phyloP scores from a whole-genome alignment of 2,797 vertebrate genomes.

The Calcarius lapponicus region DNA sequence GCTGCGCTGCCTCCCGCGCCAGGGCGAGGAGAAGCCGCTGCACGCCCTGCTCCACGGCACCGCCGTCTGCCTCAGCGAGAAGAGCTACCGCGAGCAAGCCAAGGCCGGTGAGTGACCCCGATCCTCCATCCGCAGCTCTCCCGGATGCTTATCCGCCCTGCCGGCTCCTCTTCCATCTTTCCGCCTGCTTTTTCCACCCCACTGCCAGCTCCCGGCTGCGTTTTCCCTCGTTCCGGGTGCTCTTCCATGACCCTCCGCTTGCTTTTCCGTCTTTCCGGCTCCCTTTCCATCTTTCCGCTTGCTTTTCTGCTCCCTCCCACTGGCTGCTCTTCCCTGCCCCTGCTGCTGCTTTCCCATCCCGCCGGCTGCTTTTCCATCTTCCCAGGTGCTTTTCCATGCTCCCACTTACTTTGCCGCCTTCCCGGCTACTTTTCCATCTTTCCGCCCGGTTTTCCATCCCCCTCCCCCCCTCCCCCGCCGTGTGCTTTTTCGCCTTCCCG shows the following conservation, averaged over 20 bases:
- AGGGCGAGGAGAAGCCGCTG: constrained; percentile 96
- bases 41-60: constrained; percentile 95
- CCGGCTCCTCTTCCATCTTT: neutral
- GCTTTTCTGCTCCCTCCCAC: constrained; percentile 17
- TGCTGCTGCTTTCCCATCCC: neutral
- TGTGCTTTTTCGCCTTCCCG: neutral
- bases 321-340: neutral
- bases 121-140: neutral
- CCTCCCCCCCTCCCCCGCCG: neutral
- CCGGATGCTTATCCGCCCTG: neutral
- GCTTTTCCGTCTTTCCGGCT: constrained; percentile 18
- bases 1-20: constrained; percentile 91
- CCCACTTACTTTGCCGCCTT: neutral
- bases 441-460: neutral
- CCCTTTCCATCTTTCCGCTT: constrained; percentile 24
- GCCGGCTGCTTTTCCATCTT: neutral
- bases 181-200: neutral
- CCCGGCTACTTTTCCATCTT: neutral
- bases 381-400: neutral
- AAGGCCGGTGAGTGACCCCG: constrained; percentile 76
- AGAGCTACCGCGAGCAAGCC: constrained; percentile 90
- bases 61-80: constrained; percentile 94
- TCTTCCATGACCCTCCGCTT: neutral
- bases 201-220: neutral
- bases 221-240: neutral